Evolutionary conservation across 2,888 invertebrate species (phyloP), one percentile per base, ranked within the genome.

Genomic region (Spisula subtruncata): DNA sequence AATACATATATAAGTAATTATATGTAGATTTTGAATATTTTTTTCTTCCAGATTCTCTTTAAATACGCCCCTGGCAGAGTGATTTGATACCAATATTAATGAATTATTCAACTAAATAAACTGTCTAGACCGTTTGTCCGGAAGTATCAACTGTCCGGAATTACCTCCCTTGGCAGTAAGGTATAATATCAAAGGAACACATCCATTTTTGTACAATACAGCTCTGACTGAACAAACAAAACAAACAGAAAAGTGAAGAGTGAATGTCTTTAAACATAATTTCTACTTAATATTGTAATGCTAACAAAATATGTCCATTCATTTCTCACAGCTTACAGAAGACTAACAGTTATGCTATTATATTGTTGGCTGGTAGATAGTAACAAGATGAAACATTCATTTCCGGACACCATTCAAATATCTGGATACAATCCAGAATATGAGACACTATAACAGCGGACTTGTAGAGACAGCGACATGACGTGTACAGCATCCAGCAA

Each of bases 201-300:
- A n/a, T n/a, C n/a, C n/a, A 66, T 66, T 66, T 66, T 66, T 66
- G n/a, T 66, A 66, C 60, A 66, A 66, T 25, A 12, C 60, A 66
- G 25, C 60, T 66, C n/a, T 8, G 8, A 66, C 25, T 25, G 20
- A 25, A 66, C n/a, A 66, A 66, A 66, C n/a, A 25, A 66, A 60
- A n/a, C n/a, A n/a, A 66, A 66, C n/a, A n/a, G 60, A 66, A 66
- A 8, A 25, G n/a, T 60, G 60, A 66, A 66, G 25, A 25, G n/a
- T 66, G 60, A 25, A 66, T 66, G 25, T 25, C n/a, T 5, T 8
- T 41, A 41, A 66, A 66, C 60, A 66, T 66, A 66, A 25, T 25
- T 8, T 56, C 16, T 56, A 56, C 6, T 20, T 20, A 56, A 56
- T 25, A 6, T 25, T 25, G 25, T 25, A 66, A 25, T 66, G 60